Percentiles rank a stretch among this genome's conserved stretches.
Conservation (phyloP, 2,113 vertebrate species). For the Platysteira castanea region DNA sequence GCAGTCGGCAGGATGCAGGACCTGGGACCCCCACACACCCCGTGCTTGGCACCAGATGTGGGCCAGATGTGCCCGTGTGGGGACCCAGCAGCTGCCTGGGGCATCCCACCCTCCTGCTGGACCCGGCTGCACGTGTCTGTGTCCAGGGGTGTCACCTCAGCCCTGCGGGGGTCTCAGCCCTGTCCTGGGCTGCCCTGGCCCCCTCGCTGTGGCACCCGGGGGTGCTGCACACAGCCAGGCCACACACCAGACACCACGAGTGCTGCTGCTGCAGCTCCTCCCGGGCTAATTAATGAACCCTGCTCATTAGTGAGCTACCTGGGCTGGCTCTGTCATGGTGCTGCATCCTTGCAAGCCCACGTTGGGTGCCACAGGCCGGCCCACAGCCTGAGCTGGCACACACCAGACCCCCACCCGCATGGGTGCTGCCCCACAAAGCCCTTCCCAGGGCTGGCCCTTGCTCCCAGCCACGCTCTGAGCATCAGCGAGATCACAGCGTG, state of each 20-base stretch:
- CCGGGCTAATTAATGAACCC: background rate
- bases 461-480: background rate
- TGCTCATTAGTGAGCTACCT: background rate
- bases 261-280: background rate
- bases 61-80: background rate
- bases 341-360: background rate
- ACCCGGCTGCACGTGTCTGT: background rate
- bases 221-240: background rate
- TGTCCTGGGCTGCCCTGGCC: background rate
- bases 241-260: background rate
- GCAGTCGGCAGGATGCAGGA: background rate
- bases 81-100: background rate
- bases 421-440: background rate
- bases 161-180: background rate
- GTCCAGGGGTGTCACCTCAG: background rate
- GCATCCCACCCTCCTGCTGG: background rate
- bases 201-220: background rate
- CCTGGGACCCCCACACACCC: background rate
- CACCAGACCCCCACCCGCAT: accelerated
- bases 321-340: background rate
- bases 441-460: background rate
- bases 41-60: accelerated
- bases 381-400: background rate
- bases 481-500: accelerated
- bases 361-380: accelerated